These are phyloP conservation scores for Drosophila hamatofila DNA, from an alignment of 2,888 invertebrate species.

Conservation along the genomic window DNA sequence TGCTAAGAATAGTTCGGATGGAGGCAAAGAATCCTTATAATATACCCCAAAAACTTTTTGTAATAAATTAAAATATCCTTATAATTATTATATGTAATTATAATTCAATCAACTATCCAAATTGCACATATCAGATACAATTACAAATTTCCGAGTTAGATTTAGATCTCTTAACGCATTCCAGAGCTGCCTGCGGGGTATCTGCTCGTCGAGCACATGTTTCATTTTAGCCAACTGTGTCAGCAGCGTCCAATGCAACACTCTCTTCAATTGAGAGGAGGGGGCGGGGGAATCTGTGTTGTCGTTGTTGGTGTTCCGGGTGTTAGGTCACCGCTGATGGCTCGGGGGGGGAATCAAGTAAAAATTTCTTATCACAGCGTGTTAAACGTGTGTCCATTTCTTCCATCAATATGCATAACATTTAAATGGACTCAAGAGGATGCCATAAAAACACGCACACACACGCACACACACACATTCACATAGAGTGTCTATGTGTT, in stretches of 20 bases:
- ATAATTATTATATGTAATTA: too few relatives aligned
- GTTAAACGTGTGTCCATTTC: constrained; percentile 27
- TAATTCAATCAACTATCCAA: too few relatives aligned
- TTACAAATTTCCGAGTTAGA: too few relatives aligned
- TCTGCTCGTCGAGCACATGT: neutral
- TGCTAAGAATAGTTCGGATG: too few relatives aligned
- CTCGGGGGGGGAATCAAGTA: neutral
- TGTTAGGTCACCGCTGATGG: constrained; percentile 12
- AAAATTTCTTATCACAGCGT: constrained; percentile 33
- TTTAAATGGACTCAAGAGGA: constrained; percentile 40
- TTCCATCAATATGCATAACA: constrained; percentile 25
- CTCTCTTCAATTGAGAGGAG: neutral
- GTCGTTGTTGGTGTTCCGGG: neutral
- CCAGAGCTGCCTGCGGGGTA: neutral
- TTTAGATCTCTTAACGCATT: neutral
- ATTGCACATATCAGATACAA: too few relatives aligned
- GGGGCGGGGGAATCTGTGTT: neutral
- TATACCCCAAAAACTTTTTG: too few relatives aligned
- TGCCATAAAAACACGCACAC: constrained; percentile 26
- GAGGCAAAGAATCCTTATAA: too few relatives aligned
- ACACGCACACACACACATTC: constrained; percentile 1
- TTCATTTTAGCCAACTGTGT: constrained; percentile 25
- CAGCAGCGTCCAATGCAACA: constrained; percentile 17
- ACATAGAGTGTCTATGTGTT: constrained; percentile 16
- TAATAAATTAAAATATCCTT: too few relatives aligned